Percentiles rank a stretch among this genome's conserved stretches.
Conservation (phyloP, 2,888 invertebrate genomes). For the Aporophyla nigra region DNA sequence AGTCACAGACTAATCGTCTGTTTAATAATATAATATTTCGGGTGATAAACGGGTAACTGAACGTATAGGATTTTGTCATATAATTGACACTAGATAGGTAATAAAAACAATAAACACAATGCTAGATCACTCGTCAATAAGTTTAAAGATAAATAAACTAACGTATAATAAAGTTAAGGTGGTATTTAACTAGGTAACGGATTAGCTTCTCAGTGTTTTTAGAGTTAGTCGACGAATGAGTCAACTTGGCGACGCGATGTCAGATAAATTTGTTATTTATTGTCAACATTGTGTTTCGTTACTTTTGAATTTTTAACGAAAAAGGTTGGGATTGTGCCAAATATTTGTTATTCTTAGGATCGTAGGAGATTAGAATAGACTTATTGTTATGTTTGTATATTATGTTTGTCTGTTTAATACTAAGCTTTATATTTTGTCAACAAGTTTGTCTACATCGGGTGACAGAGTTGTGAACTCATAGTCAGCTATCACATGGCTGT, state of each 20-base stretch:
- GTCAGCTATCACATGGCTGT: slow-evolving; percentile 91
- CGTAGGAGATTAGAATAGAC: slow-evolving; percentile 47
- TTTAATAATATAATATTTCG: slow-evolving; percentile 77
- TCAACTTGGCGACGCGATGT: slow-evolving; percentile 86
- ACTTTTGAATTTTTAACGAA: slow-evolving; percentile 45
- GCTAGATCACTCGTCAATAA: slow-evolving; percentile 85
- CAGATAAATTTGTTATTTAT: slow-evolving; percentile 86
- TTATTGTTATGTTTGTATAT: slow-evolving; percentile 53
- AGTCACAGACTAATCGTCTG: slow-evolving; percentile 61
- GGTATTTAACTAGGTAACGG: slow-evolving; percentile 75
- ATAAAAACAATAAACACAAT: slow-evolving; percentile 86
- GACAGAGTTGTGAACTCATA: slow-evolving; percentile 86
- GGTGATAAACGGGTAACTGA: slow-evolving; percentile 88
- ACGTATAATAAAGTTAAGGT: slow-evolving; percentile 77
- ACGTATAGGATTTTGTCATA: slow-evolving; percentile 78
- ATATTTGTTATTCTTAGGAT: slow-evolving; percentile 55
- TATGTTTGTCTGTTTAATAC: slow-evolving; percentile 51
- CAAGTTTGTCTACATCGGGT: slow-evolving; percentile 88
- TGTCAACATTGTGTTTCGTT: slow-evolving; percentile 58
- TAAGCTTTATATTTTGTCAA: slow-evolving; percentile 68
- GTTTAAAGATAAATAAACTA: slow-evolving; percentile 75
- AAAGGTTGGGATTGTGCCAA: slow-evolving; percentile 61
- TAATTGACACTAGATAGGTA: slow-evolving; percentile 87
- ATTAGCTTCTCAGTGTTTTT: slow-evolving; percentile 91
- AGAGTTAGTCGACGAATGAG: slow-evolving; percentile 91